Evolutionary conservation across 2,888 invertebrate genomes (phyloP).

Genomic region (Hyalella azteca): DNA sequence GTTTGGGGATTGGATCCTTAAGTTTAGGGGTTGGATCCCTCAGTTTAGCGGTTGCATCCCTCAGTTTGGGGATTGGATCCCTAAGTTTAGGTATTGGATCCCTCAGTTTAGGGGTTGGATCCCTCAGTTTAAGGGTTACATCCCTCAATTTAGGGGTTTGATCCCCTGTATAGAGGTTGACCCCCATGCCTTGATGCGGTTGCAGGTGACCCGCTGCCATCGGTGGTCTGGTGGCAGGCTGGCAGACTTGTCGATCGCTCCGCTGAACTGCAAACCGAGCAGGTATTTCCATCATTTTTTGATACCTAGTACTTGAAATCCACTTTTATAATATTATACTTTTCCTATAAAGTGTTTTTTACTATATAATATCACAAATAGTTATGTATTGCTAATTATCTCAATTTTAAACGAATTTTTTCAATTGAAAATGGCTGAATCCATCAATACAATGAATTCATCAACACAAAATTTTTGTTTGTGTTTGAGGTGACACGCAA

Average conservation of each 20-base stretch:
- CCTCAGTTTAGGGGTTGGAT: too few relatives aligned
- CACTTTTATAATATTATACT: too few relatives aligned
- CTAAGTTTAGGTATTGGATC: too few relatives aligned
- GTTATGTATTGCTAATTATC: background rate
- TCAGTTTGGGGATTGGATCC: too few relatives aligned
- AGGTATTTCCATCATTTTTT: background rate
- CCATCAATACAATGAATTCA: too few relatives aligned
- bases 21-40: too few relatives aligned
- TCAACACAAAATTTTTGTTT: background rate
- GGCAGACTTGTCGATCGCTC: background rate
- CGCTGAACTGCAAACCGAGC: background rate
- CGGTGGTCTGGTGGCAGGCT: conserved; percentile 17
- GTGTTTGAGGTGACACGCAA: conserved; percentile 39
- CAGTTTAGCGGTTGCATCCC: too few relatives aligned
- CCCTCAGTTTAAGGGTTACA: background rate
- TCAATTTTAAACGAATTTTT: background rate
- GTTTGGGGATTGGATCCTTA: too few relatives aligned
- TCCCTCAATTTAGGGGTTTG: too few relatives aligned
- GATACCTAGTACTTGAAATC: background rate
- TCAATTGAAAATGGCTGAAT: background rate
- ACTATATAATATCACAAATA: too few relatives aligned
- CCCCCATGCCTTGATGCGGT: background rate
- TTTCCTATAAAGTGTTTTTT: too few relatives aligned
- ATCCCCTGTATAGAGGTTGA: background rate
- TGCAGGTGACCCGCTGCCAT: background rate